phyloP scores from a whole-genome alignment of 2,797 vertebrate genomes.

The Morus bassanus region DNA sequence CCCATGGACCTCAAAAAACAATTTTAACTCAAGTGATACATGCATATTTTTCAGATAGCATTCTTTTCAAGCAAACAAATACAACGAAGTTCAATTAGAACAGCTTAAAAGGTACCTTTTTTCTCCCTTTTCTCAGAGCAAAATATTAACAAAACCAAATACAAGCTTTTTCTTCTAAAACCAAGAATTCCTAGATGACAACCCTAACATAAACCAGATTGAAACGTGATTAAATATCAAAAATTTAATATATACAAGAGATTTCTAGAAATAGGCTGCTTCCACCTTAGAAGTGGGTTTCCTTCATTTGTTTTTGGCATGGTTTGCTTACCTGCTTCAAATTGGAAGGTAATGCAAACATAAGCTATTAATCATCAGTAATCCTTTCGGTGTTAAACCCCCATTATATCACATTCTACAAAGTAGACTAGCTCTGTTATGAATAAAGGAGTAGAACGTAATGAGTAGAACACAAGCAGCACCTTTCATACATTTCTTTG shows the following conservation, averaged over 20 bases:
- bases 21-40: background rate
- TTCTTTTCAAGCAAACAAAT: background rate
- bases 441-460: background rate
- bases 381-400: background rate
- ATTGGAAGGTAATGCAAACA: background rate
- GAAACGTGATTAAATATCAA: background rate
- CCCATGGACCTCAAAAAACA: background rate
- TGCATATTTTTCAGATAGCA: background rate
- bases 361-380: background rate
- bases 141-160: background rate
- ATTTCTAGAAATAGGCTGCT: background rate
- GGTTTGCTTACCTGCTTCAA: slow-evolving; percentile 7
- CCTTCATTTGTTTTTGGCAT: background rate
- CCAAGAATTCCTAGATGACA: background rate
- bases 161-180: background rate
- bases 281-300: background rate
- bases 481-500: background rate
- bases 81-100: background rate
- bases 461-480: background rate
- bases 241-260: background rate
- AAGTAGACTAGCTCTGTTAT: slow-evolving; percentile 1
- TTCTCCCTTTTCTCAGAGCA: background rate
- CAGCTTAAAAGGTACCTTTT: background rate
- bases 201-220: background rate
- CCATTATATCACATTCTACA: slow-evolving; percentile 3